These are phyloP conservation scores for Nephrotoma flavescens DNA, from an alignment of 2,888 invertebrate genomes.

Conservation along the genomic window DNA sequence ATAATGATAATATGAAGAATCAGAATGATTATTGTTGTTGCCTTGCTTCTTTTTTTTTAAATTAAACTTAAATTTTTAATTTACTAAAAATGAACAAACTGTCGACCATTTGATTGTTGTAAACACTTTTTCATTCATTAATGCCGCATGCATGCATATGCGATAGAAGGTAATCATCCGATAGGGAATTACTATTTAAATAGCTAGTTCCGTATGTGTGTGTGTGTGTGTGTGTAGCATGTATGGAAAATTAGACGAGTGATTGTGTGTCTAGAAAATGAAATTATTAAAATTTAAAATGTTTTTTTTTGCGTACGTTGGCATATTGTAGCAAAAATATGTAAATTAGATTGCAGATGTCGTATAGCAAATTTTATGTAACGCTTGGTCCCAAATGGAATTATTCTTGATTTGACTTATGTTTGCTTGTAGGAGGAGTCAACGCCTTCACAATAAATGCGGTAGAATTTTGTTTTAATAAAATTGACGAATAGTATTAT, in stretches of 20 bases:
- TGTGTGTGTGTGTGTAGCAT: background rate
- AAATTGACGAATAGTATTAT: no score
- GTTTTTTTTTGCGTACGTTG: background rate
- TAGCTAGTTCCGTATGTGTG: background rate
- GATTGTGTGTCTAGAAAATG: background rate
- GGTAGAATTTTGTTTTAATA: no score
- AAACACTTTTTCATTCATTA: background rate
- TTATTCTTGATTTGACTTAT: background rate
- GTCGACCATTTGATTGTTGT: background rate
- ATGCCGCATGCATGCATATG: background rate
- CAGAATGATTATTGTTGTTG: background rate
- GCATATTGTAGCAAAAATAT: background rate
- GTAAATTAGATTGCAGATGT: background rate
- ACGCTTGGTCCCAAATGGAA: background rate
- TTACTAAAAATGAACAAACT: background rate
- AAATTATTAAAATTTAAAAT: background rate
- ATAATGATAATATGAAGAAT: background rate
- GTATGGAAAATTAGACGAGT: background rate
- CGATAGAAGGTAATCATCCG: background rate
- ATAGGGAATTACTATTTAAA: background rate
- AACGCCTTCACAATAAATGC: background rate
- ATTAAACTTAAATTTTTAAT: background rate
- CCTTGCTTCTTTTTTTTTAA: background rate
- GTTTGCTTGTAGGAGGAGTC: background rate
- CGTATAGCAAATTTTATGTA: background rate